Base-by-base conservation (phyloP, 2,888 invertebrate species). In the Sericinus montela region DNA sequence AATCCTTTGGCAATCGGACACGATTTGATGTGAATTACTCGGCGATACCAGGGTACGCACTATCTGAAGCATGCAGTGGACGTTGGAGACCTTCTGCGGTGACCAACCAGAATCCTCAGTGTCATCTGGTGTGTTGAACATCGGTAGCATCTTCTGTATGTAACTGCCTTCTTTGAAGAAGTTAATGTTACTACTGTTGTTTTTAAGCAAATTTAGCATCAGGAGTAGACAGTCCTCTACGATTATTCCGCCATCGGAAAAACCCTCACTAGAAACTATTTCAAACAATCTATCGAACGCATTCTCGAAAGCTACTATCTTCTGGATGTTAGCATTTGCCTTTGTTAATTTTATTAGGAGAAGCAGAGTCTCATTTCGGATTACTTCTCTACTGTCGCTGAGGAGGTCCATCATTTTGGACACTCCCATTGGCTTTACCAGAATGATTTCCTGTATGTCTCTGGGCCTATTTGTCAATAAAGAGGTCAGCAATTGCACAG, bases 251-350 rank as follows among this genome's bases (percentile, higher is more conserved):
- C 98, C 98, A 74, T 98, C 97, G 1, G 96, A 94, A 62, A 93
- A 95, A 3, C 98, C 98, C 80, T 99, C 99, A 50, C 95, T 94
- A 1, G 91, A 91, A 9, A 99, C 95, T 8, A 99, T 97, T 74
- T 97, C 97, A 62, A 99, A 95, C 23, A 99, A 89, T 58, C 96
- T 92, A 78, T 98, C 98, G 72, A 99, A 99, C 0, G 98, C 98
- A 83, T 98, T 99, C 79, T 99, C 99, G 77, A 99, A 99, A 0
- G 99, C 98, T 0, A 99, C 98, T 65, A 99, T 98, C 86, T 99
- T 99, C 78, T 99, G 98, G 65, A 99, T 97, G 76, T 98, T 98
- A 0, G 98, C 96, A 85, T 99, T 98, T 10, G 95, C 95, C 65
- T 90, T 95, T 0, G 98, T 98, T 61, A 99, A 82, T 67, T 97